phyloP scores from a whole-genome alignment of 2,797 vertebrate genomes.

The Rallus crepitans region DNA sequence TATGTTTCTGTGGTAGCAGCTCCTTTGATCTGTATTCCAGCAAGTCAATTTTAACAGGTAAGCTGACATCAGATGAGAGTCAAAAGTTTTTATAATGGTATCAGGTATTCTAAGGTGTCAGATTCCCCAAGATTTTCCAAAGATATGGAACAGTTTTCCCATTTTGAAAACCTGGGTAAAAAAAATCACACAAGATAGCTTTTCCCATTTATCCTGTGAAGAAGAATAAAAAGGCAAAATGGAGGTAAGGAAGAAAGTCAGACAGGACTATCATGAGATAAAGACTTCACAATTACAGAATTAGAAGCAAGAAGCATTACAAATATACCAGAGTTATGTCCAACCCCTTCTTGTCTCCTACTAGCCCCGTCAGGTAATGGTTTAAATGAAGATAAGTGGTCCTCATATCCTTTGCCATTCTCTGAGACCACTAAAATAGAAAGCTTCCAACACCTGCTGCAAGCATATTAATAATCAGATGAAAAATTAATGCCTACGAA shows the following conservation, averaged over 20 bases:
- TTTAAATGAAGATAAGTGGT: conserved; percentile 7
- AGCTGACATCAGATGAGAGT: not conserved
- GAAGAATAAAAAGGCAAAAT: not conserved
- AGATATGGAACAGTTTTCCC: not conserved
- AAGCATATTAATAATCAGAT: conserved; percentile 39
- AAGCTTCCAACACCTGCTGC: conserved; percentile 15
- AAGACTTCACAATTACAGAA: not conserved
- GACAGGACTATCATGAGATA: not conserved
- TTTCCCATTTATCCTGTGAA: not conserved
- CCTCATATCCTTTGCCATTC: not conserved
- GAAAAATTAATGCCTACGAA: conserved; percentile 31
- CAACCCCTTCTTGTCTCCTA: not conserved
- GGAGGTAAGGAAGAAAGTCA: not conserved
- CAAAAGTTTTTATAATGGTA: not conserved
- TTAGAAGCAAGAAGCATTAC: not conserved
- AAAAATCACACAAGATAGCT: not conserved
- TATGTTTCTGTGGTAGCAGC: not conserved
- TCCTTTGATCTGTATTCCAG: not conserved
- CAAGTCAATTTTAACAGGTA: not conserved
- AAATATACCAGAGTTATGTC: not conserved
- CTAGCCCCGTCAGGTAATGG: not conserved
- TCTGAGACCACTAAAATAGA: conserved; percentile 36
- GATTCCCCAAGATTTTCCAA: not conserved
- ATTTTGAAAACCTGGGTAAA: not conserved
- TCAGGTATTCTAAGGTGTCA: not conserved